Evolutionary conservation across 2,888 invertebrate species (phyloP).

Genomic region (Catocala fraxini): DNA sequence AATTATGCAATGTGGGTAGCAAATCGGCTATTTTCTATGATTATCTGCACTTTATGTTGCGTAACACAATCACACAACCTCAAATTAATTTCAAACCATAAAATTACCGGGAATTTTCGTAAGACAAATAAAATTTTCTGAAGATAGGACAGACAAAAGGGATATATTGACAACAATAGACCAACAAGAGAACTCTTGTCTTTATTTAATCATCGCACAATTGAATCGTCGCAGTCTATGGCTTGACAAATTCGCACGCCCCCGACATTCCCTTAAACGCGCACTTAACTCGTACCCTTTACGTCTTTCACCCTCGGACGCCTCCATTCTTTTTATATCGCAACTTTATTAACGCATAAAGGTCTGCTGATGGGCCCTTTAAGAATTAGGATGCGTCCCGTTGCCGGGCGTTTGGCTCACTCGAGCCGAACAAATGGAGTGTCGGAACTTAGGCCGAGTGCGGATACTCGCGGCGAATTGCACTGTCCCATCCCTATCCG

Average conservation of each 20-base stretch:
- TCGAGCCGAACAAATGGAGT: conserved; percentile 84
- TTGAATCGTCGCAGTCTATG: conserved; percentile 79
- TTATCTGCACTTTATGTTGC: conserved; percentile 24
- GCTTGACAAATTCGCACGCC: conserved; percentile 86
- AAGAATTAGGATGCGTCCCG: conserved; percentile 87
- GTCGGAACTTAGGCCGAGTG: conserved; percentile 68
- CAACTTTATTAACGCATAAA: conserved; percentile 88
- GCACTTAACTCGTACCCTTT: conserved; percentile 86
- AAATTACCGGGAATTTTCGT: conserved; percentile 2
- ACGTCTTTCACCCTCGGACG: conserved; percentile 85
- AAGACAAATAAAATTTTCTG: conserved; percentile 23
- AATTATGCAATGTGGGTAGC: conserved; percentile 22
- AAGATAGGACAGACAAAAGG: conserved; percentile 51
- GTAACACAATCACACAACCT: background rate
- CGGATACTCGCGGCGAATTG: conserved; percentile 58
- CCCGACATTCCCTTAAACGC: conserved; percentile 85
- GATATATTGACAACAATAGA: conserved; percentile 57
- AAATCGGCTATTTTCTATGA: conserved; percentile 41
- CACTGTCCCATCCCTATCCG: conserved; percentile 69
- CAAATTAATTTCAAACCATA: conserved; percentile 1
- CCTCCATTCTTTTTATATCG: conserved; percentile 86
- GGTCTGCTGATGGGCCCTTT: conserved; percentile 86
- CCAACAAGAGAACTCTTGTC: conserved; percentile 71
- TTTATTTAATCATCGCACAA: conserved; percentile 84
- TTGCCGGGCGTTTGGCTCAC: conserved; percentile 70